These are phyloP conservation scores for Rafetus swinhoei DNA, from an alignment of 2,113 vertebrate genomes.

Conservation along the genomic window DNA sequence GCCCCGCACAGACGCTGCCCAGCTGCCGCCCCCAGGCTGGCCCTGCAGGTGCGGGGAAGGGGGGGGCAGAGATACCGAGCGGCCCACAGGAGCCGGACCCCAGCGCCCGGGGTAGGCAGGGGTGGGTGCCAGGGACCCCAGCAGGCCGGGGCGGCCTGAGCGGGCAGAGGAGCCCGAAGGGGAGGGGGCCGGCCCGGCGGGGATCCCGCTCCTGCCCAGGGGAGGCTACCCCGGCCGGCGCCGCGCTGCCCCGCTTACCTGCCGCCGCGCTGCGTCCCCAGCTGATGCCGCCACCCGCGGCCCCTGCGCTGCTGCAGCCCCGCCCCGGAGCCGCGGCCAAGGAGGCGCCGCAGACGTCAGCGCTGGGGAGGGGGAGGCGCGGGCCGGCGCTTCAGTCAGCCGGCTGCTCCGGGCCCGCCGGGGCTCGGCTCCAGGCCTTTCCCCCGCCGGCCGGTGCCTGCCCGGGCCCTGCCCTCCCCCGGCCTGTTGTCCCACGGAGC, in stretches of 20 bases:
- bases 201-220: background rate
- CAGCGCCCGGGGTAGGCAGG: background rate
- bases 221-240: background rate
- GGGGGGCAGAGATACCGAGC: background rate
- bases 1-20: too few species aligned
- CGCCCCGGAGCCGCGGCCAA: background rate
- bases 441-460: too few species aligned
- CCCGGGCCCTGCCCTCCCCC: background rate
- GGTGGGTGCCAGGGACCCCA: rapidly evolving
- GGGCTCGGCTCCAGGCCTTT: background rate
- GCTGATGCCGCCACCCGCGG: slow-evolving; percentile 15
- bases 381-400: background rate
- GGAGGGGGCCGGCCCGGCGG: too few species aligned
- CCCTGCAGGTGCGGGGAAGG: background rate
- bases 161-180: background rate
- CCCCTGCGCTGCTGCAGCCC: background rate
- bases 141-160: background rate
- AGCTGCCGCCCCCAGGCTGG: too few species aligned
- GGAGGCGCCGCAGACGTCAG: background rate
- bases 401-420: background rate
- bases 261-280: background rate
- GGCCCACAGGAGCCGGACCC: background rate
- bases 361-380: background rate
- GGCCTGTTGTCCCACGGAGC: too few species aligned
- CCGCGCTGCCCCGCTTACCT: background rate